Evolutionary conservation across 2,888 invertebrate genomes (phyloP).

Genomic region (Agyllia agylla): DNA sequence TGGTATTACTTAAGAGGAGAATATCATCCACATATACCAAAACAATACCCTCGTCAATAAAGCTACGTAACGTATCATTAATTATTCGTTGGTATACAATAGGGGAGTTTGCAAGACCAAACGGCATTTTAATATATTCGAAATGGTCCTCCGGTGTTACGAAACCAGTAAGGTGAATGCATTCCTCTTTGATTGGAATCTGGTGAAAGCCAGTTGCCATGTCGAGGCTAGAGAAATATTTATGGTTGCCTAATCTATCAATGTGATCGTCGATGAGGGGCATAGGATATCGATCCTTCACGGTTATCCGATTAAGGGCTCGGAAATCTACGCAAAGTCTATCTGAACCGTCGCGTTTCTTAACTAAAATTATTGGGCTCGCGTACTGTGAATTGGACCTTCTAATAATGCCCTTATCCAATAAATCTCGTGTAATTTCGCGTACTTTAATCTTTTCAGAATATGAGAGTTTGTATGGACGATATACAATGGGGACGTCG

Average conservation of each 20-base stretch:
- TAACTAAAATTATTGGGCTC: constrained; percentile 69
- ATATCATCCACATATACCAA: constrained; percentile 68
- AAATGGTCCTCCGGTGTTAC: constrained; percentile 60
- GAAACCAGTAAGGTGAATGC: constrained; percentile 35
- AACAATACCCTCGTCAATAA: constrained; percentile 45
- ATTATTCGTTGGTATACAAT: constrained; percentile 68
- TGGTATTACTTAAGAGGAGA: constrained; percentile 40
- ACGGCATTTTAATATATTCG: constrained; percentile 59
- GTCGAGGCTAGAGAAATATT: constrained; percentile 6
- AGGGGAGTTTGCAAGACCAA: constrained; percentile 54
- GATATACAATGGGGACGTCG: constrained; percentile 35
- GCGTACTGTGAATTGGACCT: constrained; percentile 64
- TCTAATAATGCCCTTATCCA: constrained; percentile 60
- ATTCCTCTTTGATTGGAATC: constrained; percentile 25
- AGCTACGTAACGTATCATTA: constrained; percentile 42
- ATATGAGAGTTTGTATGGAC: constrained; percentile 59
- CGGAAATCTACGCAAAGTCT: constrained; percentile 57
- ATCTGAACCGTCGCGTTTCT: constrained; percentile 65
- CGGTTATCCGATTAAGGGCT: constrained; percentile 42
- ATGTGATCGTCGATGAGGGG: constrained; percentile 58
- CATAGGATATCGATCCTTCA: constrained; percentile 45
- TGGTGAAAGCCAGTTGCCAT: constrained; percentile 52
- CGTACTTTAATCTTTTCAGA: constrained; percentile 53
- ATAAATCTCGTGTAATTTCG: constrained; percentile 58
- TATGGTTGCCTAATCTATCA: constrained; percentile 19